phyloP scores from a whole-genome alignment of 1,140 invertebrate species.

The Temnothorax curvispinosus region DNA sequence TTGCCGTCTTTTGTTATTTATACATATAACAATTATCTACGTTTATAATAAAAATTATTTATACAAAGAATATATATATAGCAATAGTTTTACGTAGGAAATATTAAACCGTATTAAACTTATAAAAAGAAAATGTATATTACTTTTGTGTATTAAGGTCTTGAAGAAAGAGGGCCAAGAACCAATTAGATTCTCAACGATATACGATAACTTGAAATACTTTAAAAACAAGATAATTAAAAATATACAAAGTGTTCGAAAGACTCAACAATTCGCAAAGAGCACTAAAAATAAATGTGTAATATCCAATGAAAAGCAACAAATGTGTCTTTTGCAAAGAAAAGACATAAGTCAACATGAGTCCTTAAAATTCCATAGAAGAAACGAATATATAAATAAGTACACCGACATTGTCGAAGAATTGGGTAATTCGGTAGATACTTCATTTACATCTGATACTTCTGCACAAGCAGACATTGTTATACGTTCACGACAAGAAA shows the following conservation, averaged over 20 bases:
- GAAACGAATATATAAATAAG: not conserved
- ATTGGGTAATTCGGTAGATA: not conserved
- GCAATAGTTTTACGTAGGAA: no score
- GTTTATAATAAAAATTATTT: no score
- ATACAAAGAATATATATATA: no score
- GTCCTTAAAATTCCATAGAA: not conserved
- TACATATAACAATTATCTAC: no score
- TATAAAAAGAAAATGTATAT: not conserved
- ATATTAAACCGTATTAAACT: no score
- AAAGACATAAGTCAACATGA: not conserved
- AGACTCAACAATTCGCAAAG: not conserved
- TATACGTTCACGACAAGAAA: not conserved
- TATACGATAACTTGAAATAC: not conserved
- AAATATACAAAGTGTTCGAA: not conserved
- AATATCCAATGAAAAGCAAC: not conserved
- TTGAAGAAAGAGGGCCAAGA: not conserved
- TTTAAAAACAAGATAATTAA: constrained; percentile 26
- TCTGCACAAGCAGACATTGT: constrained; percentile 6
- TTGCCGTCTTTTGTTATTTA: no score
- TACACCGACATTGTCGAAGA: not conserved
- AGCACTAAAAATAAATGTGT: not conserved
- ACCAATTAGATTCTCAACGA: not conserved
- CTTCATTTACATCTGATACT: not conserved
- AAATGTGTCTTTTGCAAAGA: not conserved
- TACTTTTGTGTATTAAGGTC: not conserved